Conservation (phyloP, 2,113 vertebrate species). For the Mormoops blainvillei region DNA sequence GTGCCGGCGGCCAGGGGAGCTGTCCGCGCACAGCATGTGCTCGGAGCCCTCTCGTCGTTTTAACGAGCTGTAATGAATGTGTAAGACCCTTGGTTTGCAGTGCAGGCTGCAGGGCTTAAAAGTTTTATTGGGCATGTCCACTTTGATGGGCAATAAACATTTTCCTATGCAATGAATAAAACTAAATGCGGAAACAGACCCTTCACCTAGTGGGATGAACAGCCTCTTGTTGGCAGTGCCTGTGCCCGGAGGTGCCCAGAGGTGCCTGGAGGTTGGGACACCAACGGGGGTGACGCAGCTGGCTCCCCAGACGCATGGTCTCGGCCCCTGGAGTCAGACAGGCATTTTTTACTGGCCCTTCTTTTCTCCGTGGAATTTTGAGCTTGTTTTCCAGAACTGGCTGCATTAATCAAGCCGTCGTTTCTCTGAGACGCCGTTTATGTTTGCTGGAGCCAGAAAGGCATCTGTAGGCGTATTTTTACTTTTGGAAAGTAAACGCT, state of each 20-base stretch:
- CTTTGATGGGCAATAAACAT: background rate
- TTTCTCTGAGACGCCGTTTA: conserved; percentile 44
- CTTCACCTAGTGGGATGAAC: background rate
- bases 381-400: background rate
- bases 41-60: no score
- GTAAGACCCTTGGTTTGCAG: background rate
- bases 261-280: rapidly evolving
- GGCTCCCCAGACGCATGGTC: background rate
- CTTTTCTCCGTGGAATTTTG: background rate
- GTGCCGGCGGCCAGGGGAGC: background rate
- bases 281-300: rapidly evolving
- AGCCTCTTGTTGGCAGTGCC: rapidly evolving
- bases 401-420: conserved; percentile 20
- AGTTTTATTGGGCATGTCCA: background rate
- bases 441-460: conserved; percentile 49
- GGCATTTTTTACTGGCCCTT: background rate
- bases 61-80: background rate
- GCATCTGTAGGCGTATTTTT: background rate
- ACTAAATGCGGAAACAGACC: background rate
- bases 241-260: background rate
- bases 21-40: rapidly evolving
- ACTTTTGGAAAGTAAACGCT: conserved; percentile 10
- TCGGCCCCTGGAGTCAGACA: background rate
- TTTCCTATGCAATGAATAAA: background rate
- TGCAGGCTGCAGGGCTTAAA: background rate